Evolutionary conservation across 2,888 invertebrate genomes (phyloP), one percentile per base, ranked within the genome.

Genomic region (Nipponacmea schrenckii): DNA sequence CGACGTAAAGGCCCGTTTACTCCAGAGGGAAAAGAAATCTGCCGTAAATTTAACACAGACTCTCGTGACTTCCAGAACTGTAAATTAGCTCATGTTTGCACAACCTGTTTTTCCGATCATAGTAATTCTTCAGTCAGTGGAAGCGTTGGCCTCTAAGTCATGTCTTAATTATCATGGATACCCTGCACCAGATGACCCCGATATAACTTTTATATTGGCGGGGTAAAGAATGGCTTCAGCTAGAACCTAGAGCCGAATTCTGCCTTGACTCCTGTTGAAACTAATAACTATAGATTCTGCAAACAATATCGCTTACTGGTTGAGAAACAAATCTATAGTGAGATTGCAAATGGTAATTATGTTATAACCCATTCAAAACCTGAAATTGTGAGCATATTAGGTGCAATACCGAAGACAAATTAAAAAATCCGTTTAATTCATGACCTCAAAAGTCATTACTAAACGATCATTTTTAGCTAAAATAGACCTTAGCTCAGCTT

Each of bases 61-160:
- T 45, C 12, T 17, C 70, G 70, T 39, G 70, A 70, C 27, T 70
- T 71, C 50, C 39, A 67, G 1, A 26, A 70, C 15, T 68, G 70
- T 39, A 64, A 70, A 65, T 67, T 73, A 46, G 64, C 67, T 8
- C 73, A 73, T 64, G 56, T 20, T 48, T 73, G 73, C 50, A 62
- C 67, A 12, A 20, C 63, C 5, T 70, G 73, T 39, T 69, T 45
- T 67, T 20, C 50, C 2, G 44, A 26, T 44, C 26, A 66, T 17
- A 24, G 66, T 24, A 5, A 17, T 26, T 44, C 26, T 56, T 44
- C 39, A 27, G 26, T 24, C 45, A 20, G 26, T 15, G 17, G 64
- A 10, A 24, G 15, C 26, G 26, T 14, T 62, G 1, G 20, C 24
- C 3, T n/a, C 48, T 17, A 44, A 50, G 27, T 31, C 31, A 5